Evolutionary conservation across 2,797 vertebrate species (phyloP).

Genomic region (Sebastes kiyomatsui): DNA sequence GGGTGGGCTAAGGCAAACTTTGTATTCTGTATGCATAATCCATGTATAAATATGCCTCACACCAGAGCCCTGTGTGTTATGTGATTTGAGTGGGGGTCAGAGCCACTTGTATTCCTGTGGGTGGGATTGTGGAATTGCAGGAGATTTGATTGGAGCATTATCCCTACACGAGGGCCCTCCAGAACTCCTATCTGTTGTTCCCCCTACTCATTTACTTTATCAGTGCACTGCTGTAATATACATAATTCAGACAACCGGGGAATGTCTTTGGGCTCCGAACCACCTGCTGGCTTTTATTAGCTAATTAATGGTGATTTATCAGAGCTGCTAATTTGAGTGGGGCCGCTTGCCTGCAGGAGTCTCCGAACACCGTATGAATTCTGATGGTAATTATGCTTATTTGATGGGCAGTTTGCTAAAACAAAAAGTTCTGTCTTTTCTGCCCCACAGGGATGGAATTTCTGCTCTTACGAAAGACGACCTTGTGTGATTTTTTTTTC

Average conservation of each 20-base stretch:
- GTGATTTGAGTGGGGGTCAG: constrained; percentile 82
- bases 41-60: constrained; percentile 74
- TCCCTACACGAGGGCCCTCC: constrained; percentile 72
- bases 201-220: constrained; percentile 87
- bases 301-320: constrained; percentile 99
- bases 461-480: constrained; percentile 78
- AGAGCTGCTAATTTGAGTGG: constrained; percentile 93
- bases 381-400: constrained; percentile 92
- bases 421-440: constrained; percentile 86
- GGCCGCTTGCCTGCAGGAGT: constrained; percentile 93
- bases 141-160: constrained; percentile 81
- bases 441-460: constrained; percentile 83
- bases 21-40: constrained; percentile 76
- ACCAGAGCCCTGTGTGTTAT: constrained; percentile 68
- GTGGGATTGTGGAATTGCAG: constrained; percentile 79
- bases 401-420: constrained; percentile 91
- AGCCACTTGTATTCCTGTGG: constrained; percentile 87
- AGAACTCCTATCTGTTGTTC: constrained; percentile 82
- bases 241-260: constrained; percentile 96
- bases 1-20: constrained; percentile 58
- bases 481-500: constrained; percentile 73
- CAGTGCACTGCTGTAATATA: constrained; percentile 87
- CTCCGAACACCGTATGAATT: constrained; percentile 88
- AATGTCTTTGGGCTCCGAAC: constrained; percentile 93
- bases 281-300: constrained; percentile 98